These are phyloP conservation scores for Copidosoma floridanum DNA, from an alignment of 1,140 invertebrate species.

Conservation along the genomic window DNA sequence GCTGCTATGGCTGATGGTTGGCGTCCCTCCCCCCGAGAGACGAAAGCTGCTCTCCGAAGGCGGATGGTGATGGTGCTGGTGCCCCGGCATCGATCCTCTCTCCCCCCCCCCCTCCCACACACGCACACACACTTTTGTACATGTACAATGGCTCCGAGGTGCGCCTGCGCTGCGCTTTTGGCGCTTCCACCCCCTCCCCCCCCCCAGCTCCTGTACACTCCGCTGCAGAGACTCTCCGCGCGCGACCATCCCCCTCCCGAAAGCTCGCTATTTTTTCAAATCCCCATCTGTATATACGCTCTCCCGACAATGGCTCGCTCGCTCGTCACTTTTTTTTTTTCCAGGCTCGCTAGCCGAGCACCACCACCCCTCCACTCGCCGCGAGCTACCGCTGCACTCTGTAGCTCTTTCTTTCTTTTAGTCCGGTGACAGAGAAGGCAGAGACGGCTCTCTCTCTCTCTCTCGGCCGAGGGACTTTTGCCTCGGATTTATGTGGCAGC, in stretches of 20 bases:
- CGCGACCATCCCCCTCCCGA: too few relatives aligned
- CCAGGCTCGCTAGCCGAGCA: too few relatives aligned
- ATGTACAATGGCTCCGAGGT: background rate
- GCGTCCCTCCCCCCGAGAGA: background rate
- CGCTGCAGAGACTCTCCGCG: background rate
- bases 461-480: too few relatives aligned
- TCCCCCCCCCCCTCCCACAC: too few relatives aligned
- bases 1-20: background rate
- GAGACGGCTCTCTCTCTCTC: too few relatives aligned
- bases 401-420: background rate
- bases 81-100: background rate
- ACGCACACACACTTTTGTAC: too few relatives aligned
- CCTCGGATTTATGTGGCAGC: too few relatives aligned
- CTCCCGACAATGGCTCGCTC: conserved; percentile 14
- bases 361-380: background rate
- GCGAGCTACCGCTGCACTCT: background rate
- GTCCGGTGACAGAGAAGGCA: too few relatives aligned
- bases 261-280: too few relatives aligned
- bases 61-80: too few relatives aligned
- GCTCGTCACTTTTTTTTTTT: conserved; percentile 8
- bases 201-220: background rate
- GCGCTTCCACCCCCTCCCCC: background rate
- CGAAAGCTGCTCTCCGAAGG: background rate
- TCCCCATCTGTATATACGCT: too few relatives aligned
- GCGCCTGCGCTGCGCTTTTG: conserved; percentile 23